phyloP scores from a whole-genome alignment of 2,888 invertebrate genomes.

The Troglohyphantes excavatus region DNA sequence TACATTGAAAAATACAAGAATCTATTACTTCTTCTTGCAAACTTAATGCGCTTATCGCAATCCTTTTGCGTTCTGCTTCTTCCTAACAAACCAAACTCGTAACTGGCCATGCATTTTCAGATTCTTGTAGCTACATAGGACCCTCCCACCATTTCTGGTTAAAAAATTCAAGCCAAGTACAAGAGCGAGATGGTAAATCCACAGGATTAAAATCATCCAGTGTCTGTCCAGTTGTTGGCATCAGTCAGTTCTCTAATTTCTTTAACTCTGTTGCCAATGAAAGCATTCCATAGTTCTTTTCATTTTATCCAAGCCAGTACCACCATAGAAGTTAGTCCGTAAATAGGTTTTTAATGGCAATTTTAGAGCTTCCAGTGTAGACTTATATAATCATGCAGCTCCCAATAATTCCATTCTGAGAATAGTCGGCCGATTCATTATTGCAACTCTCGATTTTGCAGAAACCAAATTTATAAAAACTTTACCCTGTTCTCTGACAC shows the following conservation, averaged over 20 bases:
- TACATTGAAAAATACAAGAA: slow-evolving; percentile 15
- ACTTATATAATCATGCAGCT: neutral
- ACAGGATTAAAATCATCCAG: slow-evolving; percentile 17
- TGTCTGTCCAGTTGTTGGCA: neutral
- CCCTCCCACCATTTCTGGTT: slow-evolving; percentile 14
- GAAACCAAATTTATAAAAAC: neutral
- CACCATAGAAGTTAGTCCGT: slow-evolving; percentile 18
- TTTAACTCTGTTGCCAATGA: slow-evolving; percentile 7
- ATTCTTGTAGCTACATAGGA: slow-evolving; percentile 1
- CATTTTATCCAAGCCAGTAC: slow-evolving; percentile 21
- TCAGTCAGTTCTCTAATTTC: slow-evolving; percentile 15
- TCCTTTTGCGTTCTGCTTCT: neutral
- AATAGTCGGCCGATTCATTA: slow-evolving; percentile 11
- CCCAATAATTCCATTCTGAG: slow-evolving; percentile 24
- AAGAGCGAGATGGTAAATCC: slow-evolving; percentile 22
- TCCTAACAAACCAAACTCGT: neutral
- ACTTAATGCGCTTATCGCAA: neutral
- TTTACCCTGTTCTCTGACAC: neutral
- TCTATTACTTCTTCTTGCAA: neutral
- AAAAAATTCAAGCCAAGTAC: slow-evolving; percentile 16
- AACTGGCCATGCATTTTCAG: neutral
- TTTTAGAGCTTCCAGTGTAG: neutral
- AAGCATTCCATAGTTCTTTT: slow-evolving; percentile 38
- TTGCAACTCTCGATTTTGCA: slow-evolving; percentile 44
- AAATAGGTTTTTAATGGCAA: slow-evolving; percentile 4